A percentile compares a stretch with the other conserved stretches of the same genome.
These are phyloP conservation scores for Lepidochrysops patricia DNA, from an alignment of 2,888 invertebrate genomes.

Conservation along the genomic window DNA sequence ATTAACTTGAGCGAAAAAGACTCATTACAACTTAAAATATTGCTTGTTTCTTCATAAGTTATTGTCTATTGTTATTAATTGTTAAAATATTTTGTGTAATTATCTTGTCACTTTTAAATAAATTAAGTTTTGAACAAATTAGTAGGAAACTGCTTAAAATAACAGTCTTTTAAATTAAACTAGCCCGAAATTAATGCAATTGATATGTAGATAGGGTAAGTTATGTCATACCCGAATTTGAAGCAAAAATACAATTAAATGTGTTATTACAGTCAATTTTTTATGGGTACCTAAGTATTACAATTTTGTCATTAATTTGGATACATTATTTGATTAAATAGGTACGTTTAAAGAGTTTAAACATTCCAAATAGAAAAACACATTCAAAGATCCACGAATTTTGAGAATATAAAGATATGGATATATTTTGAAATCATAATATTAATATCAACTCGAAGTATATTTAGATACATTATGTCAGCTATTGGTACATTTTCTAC, in stretches of 20 bases:
- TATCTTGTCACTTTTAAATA: not conserved
- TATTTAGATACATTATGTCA: not conserved
- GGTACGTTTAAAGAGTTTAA: too few relatives aligned
- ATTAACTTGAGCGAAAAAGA: conserved; percentile 1
- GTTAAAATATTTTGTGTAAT: not conserved
- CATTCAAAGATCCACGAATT: too few relatives aligned
- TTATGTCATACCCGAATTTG: not conserved
- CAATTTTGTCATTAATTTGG: too few relatives aligned
- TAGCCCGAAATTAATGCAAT: conserved; percentile 2
- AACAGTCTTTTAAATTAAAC: conserved; percentile 8
- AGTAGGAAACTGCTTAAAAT: not conserved
- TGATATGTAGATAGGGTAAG: not conserved
- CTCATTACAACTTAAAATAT: not conserved
- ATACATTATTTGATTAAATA: too few relatives aligned
- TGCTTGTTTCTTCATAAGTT: not conserved
- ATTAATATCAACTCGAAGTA: not conserved
- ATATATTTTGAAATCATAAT: too few relatives aligned
- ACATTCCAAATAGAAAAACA: too few relatives aligned
- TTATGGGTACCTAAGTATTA: too few relatives aligned
- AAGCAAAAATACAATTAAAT: conserved; percentile 1
- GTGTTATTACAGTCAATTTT: too few relatives aligned
- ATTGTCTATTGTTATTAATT: not conserved
- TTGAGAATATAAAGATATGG: too few relatives aligned
- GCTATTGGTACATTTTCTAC: conserved; percentile 20
- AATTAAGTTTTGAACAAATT: not conserved